These are phyloP conservation scores for Cyprinodon variegatus DNA, from an alignment of 2,113 vertebrate species.

Conservation along the genomic window DNA sequence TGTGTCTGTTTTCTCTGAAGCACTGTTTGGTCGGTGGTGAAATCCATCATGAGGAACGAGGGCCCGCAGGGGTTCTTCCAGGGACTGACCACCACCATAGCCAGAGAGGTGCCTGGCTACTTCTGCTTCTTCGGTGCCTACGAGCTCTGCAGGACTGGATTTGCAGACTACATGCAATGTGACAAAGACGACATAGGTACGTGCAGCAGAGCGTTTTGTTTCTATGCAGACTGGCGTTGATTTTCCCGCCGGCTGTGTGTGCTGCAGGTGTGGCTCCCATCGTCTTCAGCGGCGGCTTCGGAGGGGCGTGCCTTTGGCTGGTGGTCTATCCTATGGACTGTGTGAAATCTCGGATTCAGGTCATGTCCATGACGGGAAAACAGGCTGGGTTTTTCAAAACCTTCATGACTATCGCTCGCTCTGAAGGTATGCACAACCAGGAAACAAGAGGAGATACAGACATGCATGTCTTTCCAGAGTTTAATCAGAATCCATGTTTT, in stretches of 20 bases:
- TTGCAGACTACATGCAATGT: slow-evolving; percentile 84
- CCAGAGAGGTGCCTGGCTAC: slow-evolving; percentile 94
- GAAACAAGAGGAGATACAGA: too few species aligned
- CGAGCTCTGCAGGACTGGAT: slow-evolving; percentile 87
- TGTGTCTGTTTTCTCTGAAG: slow-evolving; percentile 69
- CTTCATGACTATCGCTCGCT: slow-evolving; percentile 83
- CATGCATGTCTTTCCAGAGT: too few species aligned
- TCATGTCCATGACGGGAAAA: slow-evolving; percentile 93
- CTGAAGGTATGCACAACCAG: slow-evolving; percentile 82
- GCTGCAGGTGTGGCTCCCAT: slow-evolving; percentile 85
- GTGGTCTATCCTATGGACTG: slow-evolving; percentile 97
- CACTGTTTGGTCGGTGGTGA: slow-evolving; percentile 92
- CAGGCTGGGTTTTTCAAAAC: slow-evolving; percentile 91
- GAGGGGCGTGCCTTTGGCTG: slow-evolving; percentile 93
- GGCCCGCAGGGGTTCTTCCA: slow-evolving; percentile 92
- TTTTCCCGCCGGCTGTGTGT: background rate
- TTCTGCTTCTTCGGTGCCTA: slow-evolving; percentile 98
- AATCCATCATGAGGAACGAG: slow-evolving; percentile 86
- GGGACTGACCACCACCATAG: slow-evolving; percentile 90
- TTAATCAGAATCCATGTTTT: background rate
- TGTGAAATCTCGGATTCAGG: slow-evolving; percentile 96
- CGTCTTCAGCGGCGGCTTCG: slow-evolving; percentile 91
- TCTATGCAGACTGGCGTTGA: background rate
- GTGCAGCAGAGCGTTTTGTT: background rate
- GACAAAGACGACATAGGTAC: slow-evolving; percentile 93